Percentiles rank a stretch among this genome's conserved stretches.
phyloP scores from a whole-genome alignment of 2,113 vertebrate species.

The Emydura subglobosa region DNA sequence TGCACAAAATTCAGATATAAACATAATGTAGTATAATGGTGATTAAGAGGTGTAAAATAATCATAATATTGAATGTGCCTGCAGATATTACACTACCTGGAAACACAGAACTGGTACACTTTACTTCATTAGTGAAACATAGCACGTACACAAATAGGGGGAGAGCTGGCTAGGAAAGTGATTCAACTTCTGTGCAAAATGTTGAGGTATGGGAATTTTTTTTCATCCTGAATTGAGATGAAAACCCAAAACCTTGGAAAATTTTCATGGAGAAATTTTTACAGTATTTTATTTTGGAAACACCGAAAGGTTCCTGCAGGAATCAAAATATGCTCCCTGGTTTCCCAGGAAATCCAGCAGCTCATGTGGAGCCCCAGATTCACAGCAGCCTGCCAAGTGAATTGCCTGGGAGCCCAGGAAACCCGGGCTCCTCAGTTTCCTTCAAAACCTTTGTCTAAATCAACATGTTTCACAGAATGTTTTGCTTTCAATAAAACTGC shows the following conservation, averaged over 20 bases:
- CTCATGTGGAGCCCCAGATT: background rate
- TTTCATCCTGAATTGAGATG: too few relatives aligned
- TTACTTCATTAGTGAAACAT: too few relatives aligned
- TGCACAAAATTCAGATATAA: background rate
- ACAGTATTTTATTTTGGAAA: too few relatives aligned
- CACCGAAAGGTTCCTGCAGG: background rate
- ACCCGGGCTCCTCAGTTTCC: background rate
- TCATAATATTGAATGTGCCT: background rate
- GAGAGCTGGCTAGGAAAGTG: too few relatives aligned
- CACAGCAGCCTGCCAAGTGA: background rate
- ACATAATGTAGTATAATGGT: background rate
- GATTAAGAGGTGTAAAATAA: background rate
- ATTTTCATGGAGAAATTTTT: background rate
- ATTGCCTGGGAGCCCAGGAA: background rate
- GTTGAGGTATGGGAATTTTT: too few relatives aligned
- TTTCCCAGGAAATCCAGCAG: background rate
- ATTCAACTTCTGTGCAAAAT: too few relatives aligned
- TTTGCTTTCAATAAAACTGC: background rate
- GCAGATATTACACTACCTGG: background rate
- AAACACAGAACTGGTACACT: background rate
- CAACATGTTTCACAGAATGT: background rate
- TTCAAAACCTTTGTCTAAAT: background rate
- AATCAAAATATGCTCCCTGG: background rate
- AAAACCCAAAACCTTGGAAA: background rate
- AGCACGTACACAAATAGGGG: too few relatives aligned